Base-by-base conservation (phyloP, 2,113 vertebrate genomes). In the Amblyornis subalaris region DNA sequence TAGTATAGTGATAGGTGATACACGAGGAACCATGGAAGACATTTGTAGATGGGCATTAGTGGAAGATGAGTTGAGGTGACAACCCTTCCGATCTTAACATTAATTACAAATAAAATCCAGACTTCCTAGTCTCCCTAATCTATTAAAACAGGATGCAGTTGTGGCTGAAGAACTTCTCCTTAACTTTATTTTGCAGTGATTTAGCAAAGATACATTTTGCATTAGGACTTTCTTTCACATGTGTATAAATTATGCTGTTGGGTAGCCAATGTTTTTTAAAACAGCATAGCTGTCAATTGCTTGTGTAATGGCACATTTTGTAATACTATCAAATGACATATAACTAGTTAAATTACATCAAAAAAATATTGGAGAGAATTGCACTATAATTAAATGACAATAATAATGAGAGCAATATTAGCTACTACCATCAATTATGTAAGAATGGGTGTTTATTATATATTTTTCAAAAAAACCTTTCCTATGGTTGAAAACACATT, bases 321-420 rank as follows among this genome's bases (percentile, higher is more conserved):
- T 11, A 4, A 89, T 95, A 47, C 88, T 97, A 94, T 97, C 94
- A 72, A 66, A 85, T 96, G 55, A 92, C 94, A 94, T 62, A 67
- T 50, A 92, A 90, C 80, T 91, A 85, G 86, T 96, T 96, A 92
- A 96, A 94, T 96, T 96, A 71, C 87, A 94, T 88, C 90, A 55
- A 91, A 94, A 95, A 96, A 93, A 84, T 95, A 93, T 88, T 88
- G 80, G 54, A 45, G 51, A 67, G 58, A 91, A 95, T 78, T 89
- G 42, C 81, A 65, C 71, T 83, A 10, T 97, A 97, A 97, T 97
- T 97, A 97, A 94, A 97, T 97, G 85, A 97, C 94, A 97, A 97
- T 97, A 97, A 95, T 97, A 96, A 97, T 97, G 96, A 97, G 96
- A 90, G 58, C 40, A 95, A 88, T 95, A 95, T 96, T 95, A 89